Percentiles rank a stretch among this genome's conserved stretches.
phyloP scores from a whole-genome alignment of 2,113 vertebrate genomes.

The Calcarius ornatus region DNA sequence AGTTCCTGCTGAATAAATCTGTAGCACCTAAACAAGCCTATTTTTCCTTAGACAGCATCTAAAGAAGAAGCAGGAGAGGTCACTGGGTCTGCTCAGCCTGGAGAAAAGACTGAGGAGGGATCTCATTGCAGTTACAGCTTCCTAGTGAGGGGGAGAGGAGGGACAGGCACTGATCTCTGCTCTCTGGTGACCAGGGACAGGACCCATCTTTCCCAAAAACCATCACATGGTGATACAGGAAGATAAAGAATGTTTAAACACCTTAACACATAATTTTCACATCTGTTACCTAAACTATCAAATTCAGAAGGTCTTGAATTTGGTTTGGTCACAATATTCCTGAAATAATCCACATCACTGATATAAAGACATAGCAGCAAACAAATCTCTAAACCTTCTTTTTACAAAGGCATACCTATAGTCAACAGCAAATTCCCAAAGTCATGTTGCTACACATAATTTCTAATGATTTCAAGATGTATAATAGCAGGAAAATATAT shows the following conservation, averaged over 20 bases:
- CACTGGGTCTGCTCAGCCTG: accelerated
- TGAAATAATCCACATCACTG: not conserved
- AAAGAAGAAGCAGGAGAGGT: not conserved
- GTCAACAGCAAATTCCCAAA: not conserved
- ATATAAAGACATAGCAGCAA: accelerated
- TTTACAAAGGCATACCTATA: not conserved
- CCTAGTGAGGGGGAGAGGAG: not conserved
- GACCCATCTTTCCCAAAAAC: not conserved
- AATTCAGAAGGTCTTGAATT: not conserved
- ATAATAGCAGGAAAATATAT: not conserved
- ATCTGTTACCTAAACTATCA: not conserved
- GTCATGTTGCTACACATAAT: not conserved
- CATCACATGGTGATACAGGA: not conserved
- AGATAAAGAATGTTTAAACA: not conserved
- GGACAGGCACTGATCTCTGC: not conserved
- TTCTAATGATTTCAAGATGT: not conserved
- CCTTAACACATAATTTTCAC: not conserved
- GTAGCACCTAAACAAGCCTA: not conserved
- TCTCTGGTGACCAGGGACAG: not conserved
- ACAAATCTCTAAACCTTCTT: not conserved
- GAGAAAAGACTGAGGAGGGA: not conserved
- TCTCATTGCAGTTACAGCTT: accelerated
- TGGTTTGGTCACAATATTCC: not conserved
- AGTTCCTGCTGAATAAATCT: not conserved
- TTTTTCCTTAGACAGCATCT: not conserved